Base-by-base conservation (phyloP, 2,797 vertebrate genomes). In the Steatocranus sp. region DNA sequence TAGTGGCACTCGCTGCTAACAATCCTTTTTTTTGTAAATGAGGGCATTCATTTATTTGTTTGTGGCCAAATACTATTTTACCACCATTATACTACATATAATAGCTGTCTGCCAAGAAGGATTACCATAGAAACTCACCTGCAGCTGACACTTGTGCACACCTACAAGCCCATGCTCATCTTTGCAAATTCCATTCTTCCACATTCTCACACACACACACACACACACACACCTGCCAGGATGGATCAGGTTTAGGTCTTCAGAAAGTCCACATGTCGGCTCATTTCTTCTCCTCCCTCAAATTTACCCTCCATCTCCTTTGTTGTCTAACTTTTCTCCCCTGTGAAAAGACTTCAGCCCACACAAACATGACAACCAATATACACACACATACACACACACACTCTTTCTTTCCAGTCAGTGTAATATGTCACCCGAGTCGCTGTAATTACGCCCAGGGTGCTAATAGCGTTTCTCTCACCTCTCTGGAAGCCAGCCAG, bases 381-480 rank as follows among this genome's bases (percentile, higher is more conserved):
- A 80, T 34, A 56, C 79, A 79, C 76, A 83, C 82, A 79, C 76
- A 53, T n/a, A 77, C 74, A 54, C 84, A 73, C 68, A 75, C 86
- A 61, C 78, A 56, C 49, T 63, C 75, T 81, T 76, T 86, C 75
- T 84, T 78, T 88, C 66, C 83, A 90, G 85, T 78, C 61, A 81
- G 94, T 93, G 92, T 95, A 94, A 92, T 89, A 92, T 94, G 95
- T 96, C 95, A 96, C 91, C 94, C 91, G 92, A 96, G 93, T 94
- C 86, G 93, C 93, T 96, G 94, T 96, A 96, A 96, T 97, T 97
- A 96, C 87, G 89, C 86, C 83, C 88, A 91, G 91, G 94, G 95
- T 96, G 93, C 92, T 95, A 96, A 96, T 95, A 95, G 94, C 87
- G 68, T 95, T 95, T 95, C 93, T 95, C 93, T 95, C 94, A 92